phyloP scores from a whole-genome alignment of 1,140 invertebrate species.

The Drosophila chauvacae region DNA sequence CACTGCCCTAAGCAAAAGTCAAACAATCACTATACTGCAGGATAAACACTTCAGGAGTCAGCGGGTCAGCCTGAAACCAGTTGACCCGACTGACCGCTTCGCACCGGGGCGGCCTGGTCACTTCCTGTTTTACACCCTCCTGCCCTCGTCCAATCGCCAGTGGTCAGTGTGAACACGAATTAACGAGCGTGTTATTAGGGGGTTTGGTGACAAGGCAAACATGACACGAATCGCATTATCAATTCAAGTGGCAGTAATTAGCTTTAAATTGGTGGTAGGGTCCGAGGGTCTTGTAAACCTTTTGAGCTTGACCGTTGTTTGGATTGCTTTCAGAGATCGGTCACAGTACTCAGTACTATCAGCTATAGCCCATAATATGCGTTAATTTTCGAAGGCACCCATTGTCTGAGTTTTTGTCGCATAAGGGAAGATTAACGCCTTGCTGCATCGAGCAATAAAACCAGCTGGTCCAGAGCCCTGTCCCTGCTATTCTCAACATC shows the following conservation, averaged over 20 bases:
- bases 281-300: conserved; percentile 7
- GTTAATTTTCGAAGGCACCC: neutral
- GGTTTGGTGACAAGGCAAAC: conserved; percentile 34
- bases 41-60: conserved; percentile 58
- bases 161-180: conserved; percentile 52
- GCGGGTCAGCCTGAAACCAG: conserved; percentile 57
- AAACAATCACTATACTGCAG: conserved; percentile 63
- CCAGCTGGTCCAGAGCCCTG: conserved; percentile 15
- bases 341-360: neutral
- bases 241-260: conserved; percentile 63
- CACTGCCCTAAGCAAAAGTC: conserved; percentile 72
- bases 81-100: conserved; percentile 60
- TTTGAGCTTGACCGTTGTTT: conserved; percentile 15
- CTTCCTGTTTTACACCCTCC: conserved; percentile 31
- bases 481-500: conserved; percentile 4
- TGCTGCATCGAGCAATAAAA: conserved; percentile 13
- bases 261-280: conserved; percentile 7
- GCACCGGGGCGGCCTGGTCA: conserved; percentile 20
- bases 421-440: conserved; percentile 35
- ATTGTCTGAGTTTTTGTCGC: neutral
- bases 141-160: neutral
- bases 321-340: neutral
- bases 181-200: conserved; percentile 62
- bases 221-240: conserved; percentile 74
- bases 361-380: neutral